A percentile compares a stretch with the other conserved stretches of the same genome.
These are phyloP conservation scores for Charadrius vociferus DNA, from an alignment of 2,113 vertebrate species.

Conservation along the genomic window DNA sequence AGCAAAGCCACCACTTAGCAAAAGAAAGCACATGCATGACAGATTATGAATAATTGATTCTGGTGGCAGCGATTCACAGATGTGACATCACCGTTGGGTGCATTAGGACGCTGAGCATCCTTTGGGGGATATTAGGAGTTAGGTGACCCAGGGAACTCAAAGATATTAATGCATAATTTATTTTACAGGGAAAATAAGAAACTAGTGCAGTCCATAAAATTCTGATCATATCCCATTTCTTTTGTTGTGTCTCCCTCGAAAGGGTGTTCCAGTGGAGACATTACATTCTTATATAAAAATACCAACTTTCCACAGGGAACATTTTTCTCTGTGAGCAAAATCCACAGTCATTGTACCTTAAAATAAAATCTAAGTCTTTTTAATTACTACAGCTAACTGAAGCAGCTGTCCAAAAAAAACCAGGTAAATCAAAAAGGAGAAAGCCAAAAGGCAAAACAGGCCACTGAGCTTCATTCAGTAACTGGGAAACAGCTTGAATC, in stretches of 20 bases:
- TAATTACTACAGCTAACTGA: conserved; percentile 6
- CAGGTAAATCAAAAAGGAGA: not conserved
- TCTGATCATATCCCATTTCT: not conserved
- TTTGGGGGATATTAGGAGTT: not conserved
- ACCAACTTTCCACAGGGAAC: not conserved
- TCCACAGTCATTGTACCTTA: not conserved
- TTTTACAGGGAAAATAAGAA: not conserved
- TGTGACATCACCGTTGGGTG: not conserved
- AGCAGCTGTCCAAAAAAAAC: conserved; percentile 15
- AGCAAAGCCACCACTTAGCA: not conserved
- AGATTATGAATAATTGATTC: not conserved
- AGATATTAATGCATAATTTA: conserved; percentile 6
- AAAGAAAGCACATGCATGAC: not conserved
- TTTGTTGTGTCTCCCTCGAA: not conserved
- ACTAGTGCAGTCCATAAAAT: not conserved
- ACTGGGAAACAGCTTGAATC: conserved; percentile 7
- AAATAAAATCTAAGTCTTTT: not conserved
- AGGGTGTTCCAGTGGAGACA: not conserved
- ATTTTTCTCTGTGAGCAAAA: not conserved
- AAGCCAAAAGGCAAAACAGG: not conserved
- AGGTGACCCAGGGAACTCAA: not conserved
- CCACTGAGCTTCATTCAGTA: not conserved
- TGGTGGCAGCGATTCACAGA: not conserved
- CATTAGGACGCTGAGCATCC: conserved; percentile 1
- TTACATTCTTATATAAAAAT: not conserved